Conservation (phyloP, 2,797 vertebrate genomes). For the Sebastes nivosus region DNA sequence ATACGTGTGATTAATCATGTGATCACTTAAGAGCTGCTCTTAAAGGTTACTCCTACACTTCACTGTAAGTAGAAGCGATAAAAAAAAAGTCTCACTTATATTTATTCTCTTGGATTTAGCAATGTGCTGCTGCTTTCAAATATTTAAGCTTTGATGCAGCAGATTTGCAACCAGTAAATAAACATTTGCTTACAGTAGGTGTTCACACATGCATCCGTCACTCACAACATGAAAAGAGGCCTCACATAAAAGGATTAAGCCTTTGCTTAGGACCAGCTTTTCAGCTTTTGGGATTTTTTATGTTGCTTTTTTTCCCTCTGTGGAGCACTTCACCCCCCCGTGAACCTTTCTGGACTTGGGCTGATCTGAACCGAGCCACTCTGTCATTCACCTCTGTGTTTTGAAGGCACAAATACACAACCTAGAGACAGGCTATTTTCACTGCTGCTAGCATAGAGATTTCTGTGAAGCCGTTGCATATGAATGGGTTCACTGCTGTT, state of each 20-base stretch:
- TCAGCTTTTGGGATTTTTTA: constrained; percentile 33
- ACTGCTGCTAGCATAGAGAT: constrained; percentile 17
- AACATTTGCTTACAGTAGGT: constrained; percentile 45
- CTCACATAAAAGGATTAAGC: constrained; percentile 52
- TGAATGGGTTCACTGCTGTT: constrained; percentile 48
- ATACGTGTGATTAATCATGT: background rate
- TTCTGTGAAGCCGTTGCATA: constrained; percentile 23
- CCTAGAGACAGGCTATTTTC: constrained; percentile 23
- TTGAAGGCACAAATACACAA: constrained; percentile 12
- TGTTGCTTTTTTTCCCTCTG: constrained; percentile 10
- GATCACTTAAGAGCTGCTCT: background rate
- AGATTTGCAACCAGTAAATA: constrained; percentile 43
- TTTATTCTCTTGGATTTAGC: constrained; percentile 27
- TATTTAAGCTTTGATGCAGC: constrained; percentile 35
- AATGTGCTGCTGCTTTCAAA: constrained; percentile 17
- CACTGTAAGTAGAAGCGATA: background rate
- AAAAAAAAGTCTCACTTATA: background rate
- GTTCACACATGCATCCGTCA: constrained; percentile 35
- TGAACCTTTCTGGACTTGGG: constrained; percentile 47
- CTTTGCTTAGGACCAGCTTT: constrained; percentile 32
- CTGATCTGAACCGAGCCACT: constrained; percentile 30
- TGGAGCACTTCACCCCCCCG: constrained; percentile 29
- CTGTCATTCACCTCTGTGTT: constrained; percentile 41
- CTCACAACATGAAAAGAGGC: constrained; percentile 45
- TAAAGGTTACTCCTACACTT: background rate